Base-by-base conservation (phyloP, 2,888 invertebrate species). In the Ellobium chinense region DNA sequence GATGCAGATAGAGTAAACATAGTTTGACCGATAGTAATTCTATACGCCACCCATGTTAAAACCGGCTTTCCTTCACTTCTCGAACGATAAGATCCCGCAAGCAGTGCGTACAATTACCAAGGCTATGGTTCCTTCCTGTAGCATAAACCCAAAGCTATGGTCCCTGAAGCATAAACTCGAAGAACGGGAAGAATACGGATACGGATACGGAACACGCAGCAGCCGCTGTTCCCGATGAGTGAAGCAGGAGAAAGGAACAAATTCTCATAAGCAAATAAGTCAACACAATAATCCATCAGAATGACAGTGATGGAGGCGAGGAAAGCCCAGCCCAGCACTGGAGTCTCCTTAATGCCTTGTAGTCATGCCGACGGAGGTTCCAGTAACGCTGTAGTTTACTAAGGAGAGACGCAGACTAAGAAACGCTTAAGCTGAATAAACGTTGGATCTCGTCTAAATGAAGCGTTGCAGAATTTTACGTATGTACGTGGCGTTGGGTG, bases 231-330 rank as follows among this genome's bases (percentile, higher is more conserved):
- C 7, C 46, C 18, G 46, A 46, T 46, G 46, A 46, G 46, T 46
- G 46, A 46, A 46, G 46, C 9, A 18, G 46, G 18, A 46, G 46
- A 46, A 46, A 46, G 46, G 46, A 46, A 18, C 46, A 46, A 46
- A 46, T 46, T 62, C 27, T 27, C n/a, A 27, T 62, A 69, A 69
- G 37, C 69, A 69, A 69, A 69, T 69, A 69, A 69, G 31, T 54
- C 54, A 69, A 69, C 54, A 70, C 29, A 56, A 29, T 29, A 56
- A 56, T 70, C 34, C 70, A 70, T 70, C 70, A 56, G 56, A 56
- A 21, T 56, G 70, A 34, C 70, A 70, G 24, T 29, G 34, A n/a
- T n/a, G n/a, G 56, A 70, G 1, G 31, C 56, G n/a, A 3, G 27
- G 70, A 29, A 54, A n/a, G 46, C 46, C 18, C 18, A 46, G 46